A percentile compares a stretch with the other conserved stretches of the same genome.
phyloP scores from a whole-genome alignment of 2,113 vertebrate species.

The zebrafish (Danio rerio) region GRCz12tu NC_133193.1:44856501-44857000 shows the following conservation, averaged over 20 bases:
- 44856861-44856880: background rate
- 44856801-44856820: background rate
- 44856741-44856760: background rate
- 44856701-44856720: background rate
- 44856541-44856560: slow-evolving; percentile 8
- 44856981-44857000: background rate
- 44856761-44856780: background rate
- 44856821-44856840: background rate
- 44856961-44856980: background rate
- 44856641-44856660: background rate
- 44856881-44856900: background rate
- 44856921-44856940: background rate
- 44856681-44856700: background rate
- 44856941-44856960: background rate
- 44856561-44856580: slow-evolving; percentile 17
- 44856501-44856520: background rate
- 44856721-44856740: background rate
- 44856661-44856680: background rate
- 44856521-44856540: slow-evolving; percentile 28
- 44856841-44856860: background rate
- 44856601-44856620: background rate
- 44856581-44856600: slow-evolving; percentile 23
- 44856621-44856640: background rate
- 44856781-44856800: background rate
- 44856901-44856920: background rate